Evolutionary conservation across 2,797 vertebrate species (phyloP), one percentile per base, ranked within the genome.

Genomic region (Neoniphon sammara): DNA sequence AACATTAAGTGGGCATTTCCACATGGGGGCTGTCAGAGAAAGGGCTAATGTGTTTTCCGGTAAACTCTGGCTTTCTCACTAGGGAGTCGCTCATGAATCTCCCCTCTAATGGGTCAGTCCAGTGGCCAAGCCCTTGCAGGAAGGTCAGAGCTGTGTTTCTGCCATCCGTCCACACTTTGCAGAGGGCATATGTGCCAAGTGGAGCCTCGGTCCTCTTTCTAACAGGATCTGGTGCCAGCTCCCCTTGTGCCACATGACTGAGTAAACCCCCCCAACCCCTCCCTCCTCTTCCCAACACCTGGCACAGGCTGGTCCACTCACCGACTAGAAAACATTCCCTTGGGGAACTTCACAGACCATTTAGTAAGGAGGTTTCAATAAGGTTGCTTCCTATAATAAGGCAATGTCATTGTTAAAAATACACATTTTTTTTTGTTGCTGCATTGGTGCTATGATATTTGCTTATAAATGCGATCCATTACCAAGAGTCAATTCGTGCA

Each of bases 91-190:
- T 86, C 77, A 61, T 86, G 83, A 87, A 86, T 90, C 83, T 89
- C 75, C 73, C 81, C 66, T 87, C 79, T 91, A 93, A 91, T 88
- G 84, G 91, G 86, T 86, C 85, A 71, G 75, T 70, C 74, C 68
- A 34, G 57, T 83, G 80, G 82, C 84, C 80, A 79, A 89, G 89
- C 87, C 82, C 83, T 87, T 89, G 83, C 73, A 83, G 86, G 87
- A 92, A 91, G 91, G 89, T 93, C 91, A 89, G 68, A 81, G 78
- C 80, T 55, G 78, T 73, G 84, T 78, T 67, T 76, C 54, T 75
- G 82, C 81, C 86, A 77, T 86, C 68, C 74, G 52, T 75, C 77
- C 67, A 67, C 73, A 49, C 78, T 80, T 79, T 62, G 74, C 60
- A 66, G 59, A 61, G 49, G 55, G 61, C 67, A 56, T 10, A 52